Evolutionary conservation across 2,113 vertebrate genomes (phyloP).

Genomic region (Anguilla rostrata): DNA sequence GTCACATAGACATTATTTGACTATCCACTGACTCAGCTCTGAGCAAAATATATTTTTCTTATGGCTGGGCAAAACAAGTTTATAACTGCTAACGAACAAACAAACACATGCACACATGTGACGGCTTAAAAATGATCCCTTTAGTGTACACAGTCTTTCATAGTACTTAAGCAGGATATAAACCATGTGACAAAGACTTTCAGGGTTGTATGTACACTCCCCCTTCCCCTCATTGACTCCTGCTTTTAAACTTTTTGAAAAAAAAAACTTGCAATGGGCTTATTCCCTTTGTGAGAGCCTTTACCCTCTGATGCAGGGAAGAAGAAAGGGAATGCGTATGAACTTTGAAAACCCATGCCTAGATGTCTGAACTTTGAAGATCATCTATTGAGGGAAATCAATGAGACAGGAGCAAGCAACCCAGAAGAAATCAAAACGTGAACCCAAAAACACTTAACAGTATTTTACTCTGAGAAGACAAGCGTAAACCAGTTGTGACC

Average conservation of each 20-base stretch:
- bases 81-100: no score
- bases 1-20: no score
- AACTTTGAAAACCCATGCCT: background rate
- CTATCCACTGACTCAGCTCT: no score
- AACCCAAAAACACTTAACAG: background rate
- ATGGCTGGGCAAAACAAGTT: no score
- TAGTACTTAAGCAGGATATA: background rate
- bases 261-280: background rate
- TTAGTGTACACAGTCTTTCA: no score
- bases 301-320: background rate
- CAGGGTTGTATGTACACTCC: background rate
- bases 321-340: background rate
- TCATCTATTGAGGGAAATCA: background rate
- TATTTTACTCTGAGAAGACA: background rate
- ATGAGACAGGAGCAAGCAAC: background rate
- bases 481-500: background rate
- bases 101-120: no score
- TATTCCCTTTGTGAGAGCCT: conserved; percentile 6
- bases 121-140: no score
- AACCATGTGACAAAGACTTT: background rate
- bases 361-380: background rate
- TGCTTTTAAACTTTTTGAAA: background rate
- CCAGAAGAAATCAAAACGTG: background rate
- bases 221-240: background rate
- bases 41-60: no score